These are phyloP conservation scores for Cenopis cana DNA, from an alignment of 2,888 invertebrate genomes.

Conservation along the genomic window DNA sequence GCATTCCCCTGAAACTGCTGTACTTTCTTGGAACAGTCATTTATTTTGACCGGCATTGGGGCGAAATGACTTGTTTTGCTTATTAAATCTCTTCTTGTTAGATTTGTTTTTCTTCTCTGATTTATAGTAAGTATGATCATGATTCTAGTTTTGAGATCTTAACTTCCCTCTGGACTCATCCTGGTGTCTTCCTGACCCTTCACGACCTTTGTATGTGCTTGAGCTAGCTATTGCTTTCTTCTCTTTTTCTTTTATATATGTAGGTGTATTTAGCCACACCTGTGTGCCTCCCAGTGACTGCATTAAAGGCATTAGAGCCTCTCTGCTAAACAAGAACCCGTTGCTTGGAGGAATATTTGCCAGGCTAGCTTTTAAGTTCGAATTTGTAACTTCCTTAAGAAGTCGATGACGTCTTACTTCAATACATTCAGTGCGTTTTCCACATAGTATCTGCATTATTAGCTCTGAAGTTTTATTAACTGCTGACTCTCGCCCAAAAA, in stretches of 20 bases:
- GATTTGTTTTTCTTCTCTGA: too few species aligned
- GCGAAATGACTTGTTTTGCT: not conserved
- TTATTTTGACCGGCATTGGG: not conserved
- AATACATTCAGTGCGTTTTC: constrained; percentile 42
- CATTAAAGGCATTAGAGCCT: not conserved
- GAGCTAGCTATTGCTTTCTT: not conserved
- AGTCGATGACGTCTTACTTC: constrained; percentile 39
- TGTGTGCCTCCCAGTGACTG: constrained; percentile 42
- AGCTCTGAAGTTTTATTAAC: constrained; percentile 31
- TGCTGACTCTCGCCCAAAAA: constrained; percentile 36
- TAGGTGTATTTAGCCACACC: constrained; percentile 23
- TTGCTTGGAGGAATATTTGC: constrained; percentile 33
- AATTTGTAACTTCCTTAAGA: constrained; percentile 35
- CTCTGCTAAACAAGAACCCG: constrained; percentile 31
- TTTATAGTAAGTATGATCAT: not conserved
- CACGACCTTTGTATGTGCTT: not conserved
- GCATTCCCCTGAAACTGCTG: constrained; percentile 15
- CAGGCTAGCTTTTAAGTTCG: constrained; percentile 15
- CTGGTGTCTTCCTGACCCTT: not conserved
- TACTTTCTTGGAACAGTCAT: constrained; percentile 5
- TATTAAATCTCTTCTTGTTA: constrained; percentile 10
- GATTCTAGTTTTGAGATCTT: not conserved
- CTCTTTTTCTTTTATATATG: constrained; percentile 4
- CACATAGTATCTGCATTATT: constrained; percentile 42
- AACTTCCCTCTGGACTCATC: not conserved